Conservation (phyloP, 2,113 vertebrate genomes). For the Chionodraco myersi region DNA sequence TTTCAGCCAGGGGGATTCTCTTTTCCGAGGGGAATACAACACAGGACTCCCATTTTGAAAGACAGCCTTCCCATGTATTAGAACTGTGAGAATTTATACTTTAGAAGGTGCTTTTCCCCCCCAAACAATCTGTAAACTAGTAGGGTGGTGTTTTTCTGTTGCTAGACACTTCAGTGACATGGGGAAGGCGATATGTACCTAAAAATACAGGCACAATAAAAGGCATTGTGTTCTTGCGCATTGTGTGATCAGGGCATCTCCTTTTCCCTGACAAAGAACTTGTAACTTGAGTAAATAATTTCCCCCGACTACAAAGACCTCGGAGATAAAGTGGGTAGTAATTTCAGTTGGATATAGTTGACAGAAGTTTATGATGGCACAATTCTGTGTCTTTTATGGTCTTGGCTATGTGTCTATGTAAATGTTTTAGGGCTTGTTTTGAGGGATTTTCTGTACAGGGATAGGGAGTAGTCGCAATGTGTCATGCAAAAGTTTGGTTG, state of each 20-base stretch:
- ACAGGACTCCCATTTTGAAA: constrained; percentile 13
- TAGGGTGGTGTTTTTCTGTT: neutral
- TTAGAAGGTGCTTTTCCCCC: neutral
- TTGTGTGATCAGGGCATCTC: neutral
- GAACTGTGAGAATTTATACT: constrained; percentile 1
- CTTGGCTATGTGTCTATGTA: neutral
- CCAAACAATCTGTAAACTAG: neutral
- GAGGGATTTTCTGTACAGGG: neutral
- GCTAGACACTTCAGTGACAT: neutral
- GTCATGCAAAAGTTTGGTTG: neutral
- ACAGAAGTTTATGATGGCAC: neutral
- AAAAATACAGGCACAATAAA: neutral
- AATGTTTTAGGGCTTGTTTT: neutral
- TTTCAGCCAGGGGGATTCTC: neutral
- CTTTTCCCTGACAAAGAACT: neutral
- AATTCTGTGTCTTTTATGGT: neutral
- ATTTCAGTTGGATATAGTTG: neutral
- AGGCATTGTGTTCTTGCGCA: neutral
- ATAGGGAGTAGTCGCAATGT: constrained; percentile 19
- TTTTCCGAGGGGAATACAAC: neutral
- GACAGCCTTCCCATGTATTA: neutral
- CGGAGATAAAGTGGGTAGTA: neutral
- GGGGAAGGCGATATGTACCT: neutral
- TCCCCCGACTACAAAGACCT: neutral
- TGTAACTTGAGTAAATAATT: neutral